A percentile compares a stretch with the other conserved stretches of the same genome.
phyloP scores from a whole-genome alignment of 1,140 invertebrate genomes.

The Papilio helenus region DNA sequence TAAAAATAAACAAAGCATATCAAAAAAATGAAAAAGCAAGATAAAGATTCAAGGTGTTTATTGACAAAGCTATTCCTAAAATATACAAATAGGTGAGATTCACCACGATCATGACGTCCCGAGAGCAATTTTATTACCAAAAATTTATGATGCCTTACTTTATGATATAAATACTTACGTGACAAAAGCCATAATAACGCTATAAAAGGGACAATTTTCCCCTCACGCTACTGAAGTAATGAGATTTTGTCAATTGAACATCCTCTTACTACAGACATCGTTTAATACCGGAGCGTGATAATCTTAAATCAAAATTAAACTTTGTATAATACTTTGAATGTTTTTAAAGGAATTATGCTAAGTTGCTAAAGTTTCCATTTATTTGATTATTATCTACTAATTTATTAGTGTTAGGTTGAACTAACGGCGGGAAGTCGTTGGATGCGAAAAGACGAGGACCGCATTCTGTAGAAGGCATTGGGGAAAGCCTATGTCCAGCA shows the following conservation, averaged over 20 bases:
- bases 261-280: not conserved
- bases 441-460: no score
- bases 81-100: not conserved
- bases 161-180: conserved; percentile 19
- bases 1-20: not conserved
- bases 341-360: no score
- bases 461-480: no score
- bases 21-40: no score
- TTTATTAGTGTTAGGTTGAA: no score
- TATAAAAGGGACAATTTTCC: conserved; percentile 18
- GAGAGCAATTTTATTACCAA: conserved; percentile 10
- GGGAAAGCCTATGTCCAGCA: no score
- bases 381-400: no score
- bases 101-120: not conserved
- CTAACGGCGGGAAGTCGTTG: no score
- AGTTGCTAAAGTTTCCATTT: no score
- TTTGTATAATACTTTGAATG: not conserved
- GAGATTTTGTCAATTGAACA: conserved; percentile 14
- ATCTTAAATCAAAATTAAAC: not conserved
- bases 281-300: not conserved
- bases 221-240: not conserved
- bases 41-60: no score
- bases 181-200: conserved; percentile 22
- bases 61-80: no score
- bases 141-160: conserved; percentile 6